Evolutionary conservation across 30 jellyfish, hydroid and myxozoan species (phyloP).

Genomic region (Rhopilema esculentum): DNA sequence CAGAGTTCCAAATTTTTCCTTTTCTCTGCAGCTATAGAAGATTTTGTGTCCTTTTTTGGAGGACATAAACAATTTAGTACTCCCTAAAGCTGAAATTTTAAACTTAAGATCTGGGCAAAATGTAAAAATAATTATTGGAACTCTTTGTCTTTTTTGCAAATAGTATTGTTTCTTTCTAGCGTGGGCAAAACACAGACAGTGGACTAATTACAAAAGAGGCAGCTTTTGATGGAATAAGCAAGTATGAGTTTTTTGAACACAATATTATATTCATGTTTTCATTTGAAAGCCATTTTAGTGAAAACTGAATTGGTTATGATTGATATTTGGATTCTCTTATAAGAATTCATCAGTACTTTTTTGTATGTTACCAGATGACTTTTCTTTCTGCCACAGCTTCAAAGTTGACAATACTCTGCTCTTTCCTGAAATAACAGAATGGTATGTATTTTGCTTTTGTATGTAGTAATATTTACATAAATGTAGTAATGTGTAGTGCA

Average conservation of each 20-base stretch:
- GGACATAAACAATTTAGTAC: too few relatives aligned
- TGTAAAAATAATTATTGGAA: too few relatives aligned
- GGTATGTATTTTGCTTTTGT: slow-evolving; percentile 49
- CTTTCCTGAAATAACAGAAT: slow-evolving; percentile 86
- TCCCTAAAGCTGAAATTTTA: too few relatives aligned
- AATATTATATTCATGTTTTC: not conserved
- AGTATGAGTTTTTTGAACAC: slow-evolving; percentile 55
- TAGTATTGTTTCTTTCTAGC: slow-evolving; percentile 40
- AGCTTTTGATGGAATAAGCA: slow-evolving; percentile 94
- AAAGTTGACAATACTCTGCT: slow-evolving; percentile 75
- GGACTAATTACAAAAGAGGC: slow-evolving; percentile 81
- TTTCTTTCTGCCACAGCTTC: slow-evolving; percentile 57
- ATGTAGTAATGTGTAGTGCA: too few relatives aligned
- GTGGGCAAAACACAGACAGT: slow-evolving; percentile 94
- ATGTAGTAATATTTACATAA: not conserved
- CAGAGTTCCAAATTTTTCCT: too few relatives aligned
- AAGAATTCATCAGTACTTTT: not conserved
- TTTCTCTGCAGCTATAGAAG: too few relatives aligned
- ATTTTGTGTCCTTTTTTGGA: too few relatives aligned
- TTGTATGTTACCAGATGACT: not conserved
- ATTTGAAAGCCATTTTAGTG: too few relatives aligned
- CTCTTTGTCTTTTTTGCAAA: too few relatives aligned
- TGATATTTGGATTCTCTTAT: too few relatives aligned
- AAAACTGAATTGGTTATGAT: too few relatives aligned
- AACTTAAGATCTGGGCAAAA: too few relatives aligned